Conservation (phyloP, 1,140 invertebrate species). For the Halyomorpha halys region DNA sequence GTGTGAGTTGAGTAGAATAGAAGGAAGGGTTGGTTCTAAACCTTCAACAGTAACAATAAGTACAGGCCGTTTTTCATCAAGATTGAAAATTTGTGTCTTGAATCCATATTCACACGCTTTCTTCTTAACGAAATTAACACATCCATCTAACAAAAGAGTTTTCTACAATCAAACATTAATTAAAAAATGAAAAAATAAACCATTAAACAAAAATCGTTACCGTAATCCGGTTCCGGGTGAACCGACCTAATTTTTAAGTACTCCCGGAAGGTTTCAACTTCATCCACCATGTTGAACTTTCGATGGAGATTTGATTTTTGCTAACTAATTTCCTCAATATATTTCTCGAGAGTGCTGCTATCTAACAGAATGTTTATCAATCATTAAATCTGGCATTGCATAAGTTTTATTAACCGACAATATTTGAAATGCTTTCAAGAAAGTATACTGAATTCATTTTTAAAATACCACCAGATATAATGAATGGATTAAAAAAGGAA, state of each 20-base stretch:
- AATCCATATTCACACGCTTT: conserved; percentile 55
- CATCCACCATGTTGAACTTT: neutral
- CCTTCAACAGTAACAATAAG: conserved; percentile 76
- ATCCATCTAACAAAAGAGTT: conserved; percentile 44
- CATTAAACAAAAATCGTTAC: neutral
- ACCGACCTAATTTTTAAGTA: neutral
- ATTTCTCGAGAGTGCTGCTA: too few relatives aligned
- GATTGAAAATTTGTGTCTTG: conserved; percentile 44
- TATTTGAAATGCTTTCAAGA: too few relatives aligned
- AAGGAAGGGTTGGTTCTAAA: conserved; percentile 51
- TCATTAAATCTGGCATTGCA: too few relatives aligned
- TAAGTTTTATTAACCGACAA: too few relatives aligned
- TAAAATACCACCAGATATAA: too few relatives aligned
- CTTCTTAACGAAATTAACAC: conserved; percentile 54
- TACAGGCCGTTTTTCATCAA: conserved; percentile 51
- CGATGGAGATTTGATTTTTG: too few relatives aligned
- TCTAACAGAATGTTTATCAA: too few relatives aligned
- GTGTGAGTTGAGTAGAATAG: conserved; percentile 80
- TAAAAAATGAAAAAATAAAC: neutral
- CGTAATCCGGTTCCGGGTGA: neutral
- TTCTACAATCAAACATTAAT: neutral
- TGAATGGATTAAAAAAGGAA: too few relatives aligned
- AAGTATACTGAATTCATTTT: too few relatives aligned
- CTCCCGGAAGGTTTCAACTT: neutral
- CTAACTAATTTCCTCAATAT: too few relatives aligned